These are phyloP conservation scores for Amorpha juglandis DNA, from an alignment of 2,888 invertebrate species.

Conservation along the genomic window DNA sequence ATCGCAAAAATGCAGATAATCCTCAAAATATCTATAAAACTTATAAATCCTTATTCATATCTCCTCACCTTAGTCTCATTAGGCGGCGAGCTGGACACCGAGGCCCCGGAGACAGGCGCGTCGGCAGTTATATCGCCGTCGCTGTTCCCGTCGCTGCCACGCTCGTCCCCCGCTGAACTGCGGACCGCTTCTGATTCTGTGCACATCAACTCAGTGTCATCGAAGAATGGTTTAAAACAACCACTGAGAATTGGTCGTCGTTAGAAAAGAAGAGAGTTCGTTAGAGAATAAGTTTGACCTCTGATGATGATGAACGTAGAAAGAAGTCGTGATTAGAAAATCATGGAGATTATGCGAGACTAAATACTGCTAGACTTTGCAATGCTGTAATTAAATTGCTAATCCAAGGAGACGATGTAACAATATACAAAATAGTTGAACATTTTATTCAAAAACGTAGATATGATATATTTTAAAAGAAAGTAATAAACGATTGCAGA, in stretches of 20 bases:
- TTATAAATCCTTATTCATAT: too few relatives aligned
- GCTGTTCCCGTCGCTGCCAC: slow-evolving; percentile 77
- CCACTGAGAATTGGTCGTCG: too few relatives aligned
- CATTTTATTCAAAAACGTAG: too few relatives aligned
- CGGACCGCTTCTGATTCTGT: slow-evolving; percentile 74
- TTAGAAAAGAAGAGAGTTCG: not conserved
- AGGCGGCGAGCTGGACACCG: slow-evolving; percentile 81
- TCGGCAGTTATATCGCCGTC: slow-evolving; percentile 74
- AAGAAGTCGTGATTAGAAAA: not conserved
- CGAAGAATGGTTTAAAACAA: not conserved
- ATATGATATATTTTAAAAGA: not conserved
- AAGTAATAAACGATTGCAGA: not conserved
- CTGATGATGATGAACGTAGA: not conserved
- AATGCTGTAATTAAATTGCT: not conserved
- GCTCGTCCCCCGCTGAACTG: slow-evolving; percentile 74
- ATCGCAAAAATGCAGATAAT: too few relatives aligned
- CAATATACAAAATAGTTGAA: too few relatives aligned
- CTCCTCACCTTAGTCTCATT: slow-evolving; percentile 79
- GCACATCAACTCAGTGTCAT: not conserved
- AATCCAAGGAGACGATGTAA: too few relatives aligned
- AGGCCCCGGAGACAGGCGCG: slow-evolving; percentile 76
- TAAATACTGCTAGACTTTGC: not conserved
- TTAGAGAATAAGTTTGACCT: not conserved
- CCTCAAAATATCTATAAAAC: not conserved
- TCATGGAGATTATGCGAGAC: not conserved